Evolutionary conservation across 2,797 vertebrate species (phyloP).

Genomic region (Coluber constrictor): DNA sequence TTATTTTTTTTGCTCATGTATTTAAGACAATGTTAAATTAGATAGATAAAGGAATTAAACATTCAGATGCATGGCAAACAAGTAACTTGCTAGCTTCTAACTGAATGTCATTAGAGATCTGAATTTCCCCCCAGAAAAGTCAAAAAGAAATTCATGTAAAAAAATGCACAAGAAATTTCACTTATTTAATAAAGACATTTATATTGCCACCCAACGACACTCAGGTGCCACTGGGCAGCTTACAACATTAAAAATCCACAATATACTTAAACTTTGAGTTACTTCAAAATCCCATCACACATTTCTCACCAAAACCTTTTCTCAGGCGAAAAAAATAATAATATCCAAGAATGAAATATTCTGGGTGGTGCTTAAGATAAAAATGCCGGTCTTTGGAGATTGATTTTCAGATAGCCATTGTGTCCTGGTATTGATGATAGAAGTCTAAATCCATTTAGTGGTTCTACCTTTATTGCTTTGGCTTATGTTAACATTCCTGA

Average conservation of each 20-base stretch:
- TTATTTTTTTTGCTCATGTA: neutral
- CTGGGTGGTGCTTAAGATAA: neutral
- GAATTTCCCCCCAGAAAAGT: neutral
- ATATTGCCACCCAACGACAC: neutral
- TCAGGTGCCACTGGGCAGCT: neutral
- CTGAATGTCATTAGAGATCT: neutral
- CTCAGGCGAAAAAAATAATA: neutral
- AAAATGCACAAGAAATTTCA: neutral
- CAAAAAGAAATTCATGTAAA: neutral
- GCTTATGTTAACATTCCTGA: conserved; percentile 7
- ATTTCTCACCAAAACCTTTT: conserved; percentile 7
- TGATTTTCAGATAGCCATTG: neutral
- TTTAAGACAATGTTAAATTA: neutral
- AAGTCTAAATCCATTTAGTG: neutral
- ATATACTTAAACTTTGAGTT: neutral
- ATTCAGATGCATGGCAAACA: neutral
- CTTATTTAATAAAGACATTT: neutral
- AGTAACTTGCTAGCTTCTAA: neutral
- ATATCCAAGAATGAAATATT: neutral
- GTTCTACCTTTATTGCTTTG: neutral
- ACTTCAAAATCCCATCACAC: neutral
- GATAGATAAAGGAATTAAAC: neutral
- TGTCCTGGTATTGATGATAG: neutral
- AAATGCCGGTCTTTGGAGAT: neutral
- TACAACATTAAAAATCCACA: no score